A percentile compares a stretch with the other conserved stretches of the same genome.
Conservation (phyloP, 2,888 invertebrate genomes). For the Portevinia maculata region DNA sequence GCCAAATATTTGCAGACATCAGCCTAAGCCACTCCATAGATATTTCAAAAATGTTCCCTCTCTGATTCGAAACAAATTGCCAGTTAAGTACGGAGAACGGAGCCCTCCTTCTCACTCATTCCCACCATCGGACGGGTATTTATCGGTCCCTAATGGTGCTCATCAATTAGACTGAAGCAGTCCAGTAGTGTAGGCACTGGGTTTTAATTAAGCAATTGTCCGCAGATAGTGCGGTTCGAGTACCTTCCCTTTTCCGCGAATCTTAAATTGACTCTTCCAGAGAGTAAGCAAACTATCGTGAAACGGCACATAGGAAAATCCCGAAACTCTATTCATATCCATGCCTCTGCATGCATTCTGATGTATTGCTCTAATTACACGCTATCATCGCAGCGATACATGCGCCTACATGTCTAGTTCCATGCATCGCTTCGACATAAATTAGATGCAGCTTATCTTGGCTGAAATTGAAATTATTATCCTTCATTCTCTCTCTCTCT, state of each 20-base stretch:
- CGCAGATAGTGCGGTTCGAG: slow-evolving; percentile 48
- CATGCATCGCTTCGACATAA: slow-evolving; percentile 58
- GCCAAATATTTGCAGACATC: no score
- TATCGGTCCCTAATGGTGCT: slow-evolving; percentile 79
- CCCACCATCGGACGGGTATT: slow-evolving; percentile 77
- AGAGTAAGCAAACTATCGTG: slow-evolving; percentile 38
- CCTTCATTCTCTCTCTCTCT: slow-evolving; percentile 28
- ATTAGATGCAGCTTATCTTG: slow-evolving; percentile 59
- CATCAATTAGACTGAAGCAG: slow-evolving; percentile 71
- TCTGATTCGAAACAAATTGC: slow-evolving; percentile 70
- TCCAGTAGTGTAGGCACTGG: slow-evolving; percentile 76
- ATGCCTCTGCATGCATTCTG: slow-evolving; percentile 44
- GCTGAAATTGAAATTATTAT: slow-evolving; percentile 68
- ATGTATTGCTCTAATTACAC: slow-evolving; percentile 68
- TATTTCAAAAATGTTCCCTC: slow-evolving; percentile 3
- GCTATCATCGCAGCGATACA: slow-evolving; percentile 68
- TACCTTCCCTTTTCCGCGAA: slow-evolving; percentile 19
- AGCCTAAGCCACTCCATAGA: no score
- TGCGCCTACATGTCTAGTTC: slow-evolving; percentile 53
- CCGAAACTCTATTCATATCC: slow-evolving; percentile 10
- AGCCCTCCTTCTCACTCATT: slow-evolving; percentile 9
- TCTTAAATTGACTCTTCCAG: not conserved
- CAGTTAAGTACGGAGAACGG: slow-evolving; percentile 63
- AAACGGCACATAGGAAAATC: slow-evolving; percentile 36
- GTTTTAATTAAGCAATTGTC: slow-evolving; percentile 81